phyloP scores from a whole-genome alignment of 2,113 vertebrate species.

The Plectropomus leopardus region DNA sequence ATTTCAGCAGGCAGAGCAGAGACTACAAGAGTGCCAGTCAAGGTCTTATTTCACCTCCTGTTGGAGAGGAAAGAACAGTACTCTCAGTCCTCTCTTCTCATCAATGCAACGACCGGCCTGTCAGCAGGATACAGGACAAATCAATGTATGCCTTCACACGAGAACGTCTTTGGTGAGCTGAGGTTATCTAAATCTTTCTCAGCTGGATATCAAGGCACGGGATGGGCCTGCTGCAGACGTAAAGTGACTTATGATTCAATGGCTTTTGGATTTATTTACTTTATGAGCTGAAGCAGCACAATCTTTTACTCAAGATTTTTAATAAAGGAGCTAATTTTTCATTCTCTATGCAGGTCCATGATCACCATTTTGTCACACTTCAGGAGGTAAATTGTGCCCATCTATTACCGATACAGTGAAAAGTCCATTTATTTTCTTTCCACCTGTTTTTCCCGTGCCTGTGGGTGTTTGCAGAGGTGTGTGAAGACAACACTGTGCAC shows the following conservation, averaged over 20 bases:
- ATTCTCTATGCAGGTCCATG: not conserved
- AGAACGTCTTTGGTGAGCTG: slow-evolving; percentile 55
- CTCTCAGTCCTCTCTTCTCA: slow-evolving; percentile 50
- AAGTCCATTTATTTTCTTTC: not conserved
- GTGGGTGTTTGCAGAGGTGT: slow-evolving; percentile 31
- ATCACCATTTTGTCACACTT: not conserved
- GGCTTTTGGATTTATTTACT: not conserved
- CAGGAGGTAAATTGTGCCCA: not conserved
- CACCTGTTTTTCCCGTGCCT: not conserved
- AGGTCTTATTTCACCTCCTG: slow-evolving; percentile 45
- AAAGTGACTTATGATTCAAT: not conserved
- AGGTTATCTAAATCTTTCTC: slow-evolving; percentile 8
- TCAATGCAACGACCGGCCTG: slow-evolving; percentile 39
- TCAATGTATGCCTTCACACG: slow-evolving; percentile 62
- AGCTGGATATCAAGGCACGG: slow-evolving; percentile 15
- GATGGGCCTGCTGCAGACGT: not conserved
- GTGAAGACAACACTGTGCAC: slow-evolving; percentile 19
- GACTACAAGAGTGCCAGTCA: slow-evolving; percentile 34
- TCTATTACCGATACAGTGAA: not conserved
- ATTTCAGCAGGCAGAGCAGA: slow-evolving; percentile 27
- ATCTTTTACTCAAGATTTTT: not conserved
- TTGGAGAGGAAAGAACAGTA: slow-evolving; percentile 30
- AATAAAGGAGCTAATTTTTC: not conserved
- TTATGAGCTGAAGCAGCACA: not conserved
- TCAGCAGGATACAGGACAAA: slow-evolving; percentile 62